phyloP scores from a whole-genome alignment of 2,797 vertebrate species.

The Leptatherina wallacei region DNA sequence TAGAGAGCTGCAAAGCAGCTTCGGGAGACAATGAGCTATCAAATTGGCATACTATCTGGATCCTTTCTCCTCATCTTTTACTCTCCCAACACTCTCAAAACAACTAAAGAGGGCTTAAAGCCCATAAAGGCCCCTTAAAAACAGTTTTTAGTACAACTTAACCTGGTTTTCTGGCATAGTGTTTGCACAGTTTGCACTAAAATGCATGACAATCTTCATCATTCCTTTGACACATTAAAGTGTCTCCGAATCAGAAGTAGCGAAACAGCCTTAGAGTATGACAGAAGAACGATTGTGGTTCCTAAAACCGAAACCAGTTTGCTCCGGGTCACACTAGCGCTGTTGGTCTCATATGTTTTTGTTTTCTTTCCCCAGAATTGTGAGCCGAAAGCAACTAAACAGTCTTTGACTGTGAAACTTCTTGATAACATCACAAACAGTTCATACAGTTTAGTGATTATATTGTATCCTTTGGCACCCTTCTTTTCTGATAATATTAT shows the following conservation, averaged over 20 bases:
- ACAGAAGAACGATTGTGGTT: no score
- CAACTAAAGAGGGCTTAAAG: no score
- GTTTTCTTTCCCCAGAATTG: background rate
- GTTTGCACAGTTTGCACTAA: no score
- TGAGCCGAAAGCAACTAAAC: background rate
- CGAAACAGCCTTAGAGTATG: no score
- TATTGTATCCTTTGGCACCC: background rate
- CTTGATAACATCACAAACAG: background rate
- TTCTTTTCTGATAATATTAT: background rate
- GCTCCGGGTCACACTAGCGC: background rate
- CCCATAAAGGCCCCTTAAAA: no score
- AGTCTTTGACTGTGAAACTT: background rate
- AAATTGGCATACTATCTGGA: no score
- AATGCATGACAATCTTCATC: no score
- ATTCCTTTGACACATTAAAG: no score
- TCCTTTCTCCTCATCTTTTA: background rate
- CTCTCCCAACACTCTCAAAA: background rate
- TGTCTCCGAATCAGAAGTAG: no score
- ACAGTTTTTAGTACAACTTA: background rate
- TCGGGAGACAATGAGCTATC: background rate
- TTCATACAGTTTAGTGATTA: background rate
- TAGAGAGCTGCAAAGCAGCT: conserved; percentile 8
- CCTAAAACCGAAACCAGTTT: background rate
- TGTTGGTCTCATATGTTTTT: background rate
- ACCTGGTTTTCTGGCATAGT: background rate